Conservation (phyloP, 2,797 vertebrate genomes). For the Notamacropus eugenii region DNA sequence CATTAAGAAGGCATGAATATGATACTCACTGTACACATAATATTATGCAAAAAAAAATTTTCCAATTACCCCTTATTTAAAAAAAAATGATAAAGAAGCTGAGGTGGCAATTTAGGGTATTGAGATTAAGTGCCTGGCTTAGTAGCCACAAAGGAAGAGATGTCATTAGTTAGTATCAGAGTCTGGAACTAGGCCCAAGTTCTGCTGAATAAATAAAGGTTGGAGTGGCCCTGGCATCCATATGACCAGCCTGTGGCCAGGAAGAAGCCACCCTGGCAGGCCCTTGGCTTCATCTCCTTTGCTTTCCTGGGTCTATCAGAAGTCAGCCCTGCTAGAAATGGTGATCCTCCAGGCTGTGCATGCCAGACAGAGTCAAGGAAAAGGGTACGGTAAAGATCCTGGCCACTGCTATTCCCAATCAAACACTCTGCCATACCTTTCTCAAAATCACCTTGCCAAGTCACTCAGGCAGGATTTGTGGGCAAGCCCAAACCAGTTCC, state of each 20-base stretch:
- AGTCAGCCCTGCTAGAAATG: neutral
- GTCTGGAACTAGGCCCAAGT: neutral
- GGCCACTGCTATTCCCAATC: neutral
- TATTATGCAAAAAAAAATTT: neutral
- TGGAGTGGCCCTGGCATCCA: neutral
- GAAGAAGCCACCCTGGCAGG: neutral
- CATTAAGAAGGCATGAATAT: neutral
- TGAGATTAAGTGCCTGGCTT: neutral
- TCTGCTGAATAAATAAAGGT: neutral
- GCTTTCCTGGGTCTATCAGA: neutral
- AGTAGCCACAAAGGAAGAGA: neutral
- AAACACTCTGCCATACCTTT: neutral
- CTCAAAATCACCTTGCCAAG: neutral
- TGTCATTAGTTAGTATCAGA: neutral
- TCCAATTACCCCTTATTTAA: neutral
- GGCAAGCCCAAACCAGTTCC: conserved; percentile 43
- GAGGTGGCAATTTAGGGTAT: neutral
- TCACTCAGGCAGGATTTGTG: neutral
- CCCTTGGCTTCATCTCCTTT: neutral
- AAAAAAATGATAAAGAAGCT: neutral
- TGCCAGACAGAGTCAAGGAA: neutral
- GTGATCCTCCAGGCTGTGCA: neutral
- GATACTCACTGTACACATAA: too few species aligned
- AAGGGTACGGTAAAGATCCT: neutral
- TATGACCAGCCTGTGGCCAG: neutral